Evolutionary conservation across 92 coral and sea anemone species (phyloP).

Genomic region (Phenganax marumi): DNA sequence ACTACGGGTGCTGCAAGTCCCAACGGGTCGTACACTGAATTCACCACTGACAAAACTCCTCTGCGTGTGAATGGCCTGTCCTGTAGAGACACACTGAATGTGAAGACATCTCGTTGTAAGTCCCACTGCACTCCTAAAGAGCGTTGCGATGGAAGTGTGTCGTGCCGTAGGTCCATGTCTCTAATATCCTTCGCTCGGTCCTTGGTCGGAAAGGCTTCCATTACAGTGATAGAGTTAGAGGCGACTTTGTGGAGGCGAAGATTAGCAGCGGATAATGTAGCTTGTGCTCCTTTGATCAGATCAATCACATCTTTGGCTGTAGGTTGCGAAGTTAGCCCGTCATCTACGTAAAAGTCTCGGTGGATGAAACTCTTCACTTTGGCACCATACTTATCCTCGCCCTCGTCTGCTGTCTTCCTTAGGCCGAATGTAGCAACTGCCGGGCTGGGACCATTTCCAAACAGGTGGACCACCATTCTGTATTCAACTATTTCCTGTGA

Average conservation of each 20-base stretch:
- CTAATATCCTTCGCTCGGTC: conserved; percentile 46
- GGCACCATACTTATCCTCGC: conserved; percentile 32
- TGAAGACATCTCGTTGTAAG: conserved; percentile 41
- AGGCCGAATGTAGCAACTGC: conserved; percentile 30
- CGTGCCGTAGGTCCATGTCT: conserved; percentile 44
- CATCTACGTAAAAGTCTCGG: conserved; percentile 45
- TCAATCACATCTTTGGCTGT: conserved; percentile 31
- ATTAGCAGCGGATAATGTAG: conserved; percentile 34
- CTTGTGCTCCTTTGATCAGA: conserved; percentile 43
- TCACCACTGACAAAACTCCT: conserved; percentile 47
- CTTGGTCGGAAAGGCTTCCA: conserved; percentile 53
- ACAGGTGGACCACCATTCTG: conserved; percentile 23
- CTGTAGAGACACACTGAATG: conserved; percentile 40
- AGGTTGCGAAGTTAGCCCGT: conserved; percentile 37
- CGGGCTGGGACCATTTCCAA: conserved; percentile 51
- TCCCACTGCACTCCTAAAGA: conserved; percentile 50
- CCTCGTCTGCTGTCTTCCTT: conserved; percentile 34
- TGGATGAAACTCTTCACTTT: conserved; percentile 31
- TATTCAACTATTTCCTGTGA: conserved; percentile 9
- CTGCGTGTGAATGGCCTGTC: conserved; percentile 52
- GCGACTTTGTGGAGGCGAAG: conserved; percentile 46
- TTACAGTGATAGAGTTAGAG: conserved; percentile 37
- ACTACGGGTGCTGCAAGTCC: conserved; percentile 60
- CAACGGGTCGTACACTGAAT: conserved; percentile 51
- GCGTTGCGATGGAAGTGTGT: conserved; percentile 45